Percentiles rank a stretch among this genome's conserved stretches.
Evolutionary conservation across 2,797 vertebrate species (phyloP).

Genomic region (Typhlichthys eigenmanni): DNA sequence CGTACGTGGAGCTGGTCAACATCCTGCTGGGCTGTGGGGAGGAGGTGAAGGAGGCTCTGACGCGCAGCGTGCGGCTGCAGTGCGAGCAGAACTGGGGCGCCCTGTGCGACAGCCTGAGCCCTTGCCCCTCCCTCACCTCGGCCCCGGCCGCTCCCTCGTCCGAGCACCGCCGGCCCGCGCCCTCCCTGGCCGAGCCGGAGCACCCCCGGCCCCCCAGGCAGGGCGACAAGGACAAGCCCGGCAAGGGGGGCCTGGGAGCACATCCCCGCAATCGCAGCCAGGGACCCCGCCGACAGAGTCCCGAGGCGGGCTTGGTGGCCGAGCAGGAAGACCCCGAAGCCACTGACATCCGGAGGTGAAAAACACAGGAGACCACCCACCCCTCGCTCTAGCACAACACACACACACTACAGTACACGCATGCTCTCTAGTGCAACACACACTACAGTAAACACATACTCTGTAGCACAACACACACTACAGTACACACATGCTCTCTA

Average conservation of each 20-base stretch:
- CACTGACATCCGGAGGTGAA: slow-evolving; percentile 95
- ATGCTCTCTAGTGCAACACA: too few species aligned
- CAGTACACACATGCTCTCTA: too few species aligned
- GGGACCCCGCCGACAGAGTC: slow-evolving; percentile 77
- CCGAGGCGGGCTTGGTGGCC: slow-evolving; percentile 76
- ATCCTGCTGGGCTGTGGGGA: slow-evolving; percentile 93
- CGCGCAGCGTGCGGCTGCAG: slow-evolving; percentile 88
- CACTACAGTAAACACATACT: too few species aligned
- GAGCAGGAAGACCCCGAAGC: slow-evolving; percentile 88
- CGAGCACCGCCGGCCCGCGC: slow-evolving; percentile 53
- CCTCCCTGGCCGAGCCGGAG: slow-evolving; percentile 74
- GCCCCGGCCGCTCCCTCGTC: slow-evolving; percentile 52
- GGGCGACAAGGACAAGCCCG: slow-evolving; percentile 83
- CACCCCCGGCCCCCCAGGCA: slow-evolving; percentile 68
- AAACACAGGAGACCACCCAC: slow-evolving; percentile 45
- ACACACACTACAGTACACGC: slow-evolving; percentile 33
- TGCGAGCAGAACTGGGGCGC: slow-evolving; percentile 97
- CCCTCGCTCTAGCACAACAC: slow-evolving; percentile 45
- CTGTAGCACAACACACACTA: too few species aligned
- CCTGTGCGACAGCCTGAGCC: slow-evolving; percentile 93
- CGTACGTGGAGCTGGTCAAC: slow-evolving; percentile 95
- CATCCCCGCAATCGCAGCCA: slow-evolving; percentile 79
- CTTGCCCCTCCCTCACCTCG: slow-evolving; percentile 82
- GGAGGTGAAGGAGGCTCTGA: slow-evolving; percentile 93
- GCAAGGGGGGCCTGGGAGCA: slow-evolving; percentile 77